Conservation (phyloP, 2,797 vertebrate genomes). For the Poeciliopsis infans region DNA sequence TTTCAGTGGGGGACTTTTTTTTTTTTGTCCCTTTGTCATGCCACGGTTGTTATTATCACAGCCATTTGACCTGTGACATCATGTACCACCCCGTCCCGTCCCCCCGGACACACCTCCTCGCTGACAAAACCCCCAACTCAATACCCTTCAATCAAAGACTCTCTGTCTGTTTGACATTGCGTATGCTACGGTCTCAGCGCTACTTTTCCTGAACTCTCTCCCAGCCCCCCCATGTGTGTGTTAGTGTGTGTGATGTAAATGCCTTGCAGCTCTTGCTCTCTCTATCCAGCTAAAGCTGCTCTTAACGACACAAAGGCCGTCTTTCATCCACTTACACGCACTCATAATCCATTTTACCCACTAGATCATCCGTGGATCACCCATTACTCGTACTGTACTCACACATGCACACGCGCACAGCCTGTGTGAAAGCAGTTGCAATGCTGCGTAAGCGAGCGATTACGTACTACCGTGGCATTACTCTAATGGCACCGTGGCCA, state of each 20-base stretch:
- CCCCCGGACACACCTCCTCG: constrained; percentile 26
- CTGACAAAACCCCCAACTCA: constrained; percentile 24
- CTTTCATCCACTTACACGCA: constrained; percentile 71
- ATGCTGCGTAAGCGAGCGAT: constrained; percentile 37
- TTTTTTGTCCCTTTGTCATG: background rate
- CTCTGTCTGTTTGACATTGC: constrained; percentile 61
- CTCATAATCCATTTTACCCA: constrained; percentile 73
- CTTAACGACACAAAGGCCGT: constrained; percentile 68
- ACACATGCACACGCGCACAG: constrained; percentile 10
- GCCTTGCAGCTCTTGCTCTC: constrained; percentile 55
- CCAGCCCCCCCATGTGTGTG: constrained; percentile 4
- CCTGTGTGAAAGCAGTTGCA: constrained; percentile 18
- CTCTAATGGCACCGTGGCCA: constrained; percentile 27
- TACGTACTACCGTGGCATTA: constrained; percentile 30
- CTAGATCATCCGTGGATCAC: constrained; percentile 67
- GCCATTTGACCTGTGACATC: constrained; percentile 54
- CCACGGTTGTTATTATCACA: constrained; percentile 12
- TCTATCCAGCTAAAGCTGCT: constrained; percentile 66
- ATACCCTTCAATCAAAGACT: constrained; percentile 59
- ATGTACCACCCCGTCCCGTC: constrained; percentile 61
- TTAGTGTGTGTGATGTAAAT: constrained; percentile 46
- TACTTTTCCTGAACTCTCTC: constrained; percentile 44
- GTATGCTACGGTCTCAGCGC: constrained; percentile 59
- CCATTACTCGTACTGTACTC: constrained; percentile 47
- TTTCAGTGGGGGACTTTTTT: background rate